A percentile compares a stretch with the other conserved stretches of the same genome.
Conservation (phyloP, 2,888 invertebrate genomes). For the Phorcus lineatus region DNA sequence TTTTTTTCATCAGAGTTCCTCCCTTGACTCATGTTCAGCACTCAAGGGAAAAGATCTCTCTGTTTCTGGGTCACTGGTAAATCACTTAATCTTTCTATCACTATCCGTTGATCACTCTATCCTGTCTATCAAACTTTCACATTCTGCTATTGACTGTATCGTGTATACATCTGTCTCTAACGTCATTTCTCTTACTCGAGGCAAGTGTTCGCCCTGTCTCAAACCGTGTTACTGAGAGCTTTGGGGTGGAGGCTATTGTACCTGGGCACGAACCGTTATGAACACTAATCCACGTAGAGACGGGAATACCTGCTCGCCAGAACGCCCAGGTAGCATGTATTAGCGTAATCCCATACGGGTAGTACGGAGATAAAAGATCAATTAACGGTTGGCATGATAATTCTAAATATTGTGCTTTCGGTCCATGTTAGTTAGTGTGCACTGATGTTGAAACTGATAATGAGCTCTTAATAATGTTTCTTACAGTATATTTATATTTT, state of each 20-base stretch:
- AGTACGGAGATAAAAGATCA: background rate
- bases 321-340: background rate
- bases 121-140: background rate
- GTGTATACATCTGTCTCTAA: background rate
- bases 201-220: background rate
- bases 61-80: too few relatives aligned
- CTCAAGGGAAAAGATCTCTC: too few relatives aligned
- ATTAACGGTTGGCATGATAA: background rate
- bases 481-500: too few relatives aligned
- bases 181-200: background rate
- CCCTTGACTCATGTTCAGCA: too few relatives aligned
- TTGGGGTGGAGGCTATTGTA: background rate
- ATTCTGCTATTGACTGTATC: too few relatives aligned
- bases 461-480: too few relatives aligned
- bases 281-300: constrained; percentile 3
- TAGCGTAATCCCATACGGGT: background rate
- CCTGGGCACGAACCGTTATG: constrained; percentile 2
- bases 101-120: background rate
- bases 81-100: background rate
- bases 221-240: background rate
- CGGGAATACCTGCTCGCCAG: background rate
- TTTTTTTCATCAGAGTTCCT: too few relatives aligned
- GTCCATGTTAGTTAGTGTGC: background rate
- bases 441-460: background rate
- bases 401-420: background rate